Base-by-base conservation (phyloP, 1,140 invertebrate species). In the Ylistrum balloti region DNA sequence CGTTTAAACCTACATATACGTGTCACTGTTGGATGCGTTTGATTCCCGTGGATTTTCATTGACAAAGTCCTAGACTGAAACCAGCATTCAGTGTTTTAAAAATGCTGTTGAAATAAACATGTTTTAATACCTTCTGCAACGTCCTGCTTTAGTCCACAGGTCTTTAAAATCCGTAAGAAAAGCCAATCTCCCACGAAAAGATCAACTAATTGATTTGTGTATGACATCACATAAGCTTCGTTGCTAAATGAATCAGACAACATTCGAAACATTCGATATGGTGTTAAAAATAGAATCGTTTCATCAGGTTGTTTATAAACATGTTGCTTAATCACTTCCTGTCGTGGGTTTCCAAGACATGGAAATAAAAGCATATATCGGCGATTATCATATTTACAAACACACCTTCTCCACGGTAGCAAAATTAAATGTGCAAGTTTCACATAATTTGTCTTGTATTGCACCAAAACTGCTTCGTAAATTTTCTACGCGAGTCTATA, bases 191-290 rank as follows among this genome's bases (percentile, higher is more conserved):
- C n/a, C n/a, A n/a, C n/a, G n/a, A n/a, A n/a, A n/a, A n/a, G n/a
- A n/a, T n/a, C n/a, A 1, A 74, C 3, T 17, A 28, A 74, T 28
- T 0, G 3, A n/a, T 28, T n/a, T 74, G n/a, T 48, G 45, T 74
- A 28, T 74, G 56, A 28, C 5, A 74, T 74, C 56, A n/a, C 22
- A n/a, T 74, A 74, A 5, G 22, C n/a, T 28, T 74, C 56, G 56
- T 74, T 74, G 56, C 56, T 74, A 74, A n/a, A 74, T 74, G 56
- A 74, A 74, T 74, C 56, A 74, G 56, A 74, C 56, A 74, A n/a
- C n/a, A 74, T 11, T 74, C 22, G 5, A 45, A 45, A 74, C 56
- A 74, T 74, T 22, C 56, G 56, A 74, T 74, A 28, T 74, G 56
- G 28, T 74, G 56, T 74, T 74, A 74, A 74, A 74, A 28, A 74